Evolutionary conservation across 2,113 vertebrate genomes (phyloP).

Genomic region (Genyomyrus donnyi): DNA sequence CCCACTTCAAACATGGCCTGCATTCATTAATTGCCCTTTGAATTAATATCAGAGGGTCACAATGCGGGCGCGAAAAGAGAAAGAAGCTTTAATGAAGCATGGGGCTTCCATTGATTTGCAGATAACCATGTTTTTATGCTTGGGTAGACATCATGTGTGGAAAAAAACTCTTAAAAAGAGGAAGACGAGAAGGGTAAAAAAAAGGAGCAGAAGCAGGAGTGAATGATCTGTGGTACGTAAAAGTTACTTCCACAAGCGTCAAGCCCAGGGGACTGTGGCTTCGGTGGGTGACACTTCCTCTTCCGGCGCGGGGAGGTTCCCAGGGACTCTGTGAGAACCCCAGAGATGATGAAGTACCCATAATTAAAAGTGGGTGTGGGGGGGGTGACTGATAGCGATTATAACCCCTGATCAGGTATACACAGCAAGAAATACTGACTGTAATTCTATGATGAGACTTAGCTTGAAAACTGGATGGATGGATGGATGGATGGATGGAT

Average conservation of each 20-base stretch:
- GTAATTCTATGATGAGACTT: background rate
- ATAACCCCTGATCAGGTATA: background rate
- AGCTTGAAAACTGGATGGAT: background rate
- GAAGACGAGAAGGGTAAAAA: slow-evolving; percentile 36
- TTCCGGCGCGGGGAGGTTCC: background rate
- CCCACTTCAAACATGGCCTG: slow-evolving; percentile 98
- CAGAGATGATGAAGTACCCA: background rate
- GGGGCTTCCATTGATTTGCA: slow-evolving; percentile 97
- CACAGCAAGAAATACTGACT: background rate
- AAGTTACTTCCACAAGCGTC: background rate
- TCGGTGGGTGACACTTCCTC: background rate
- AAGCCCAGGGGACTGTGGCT: background rate
- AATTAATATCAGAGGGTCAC: slow-evolving; percentile 99
- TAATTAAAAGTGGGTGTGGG: background rate
- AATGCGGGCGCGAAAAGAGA: slow-evolving; percentile 97
- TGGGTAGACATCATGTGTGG: slow-evolving; percentile 57
- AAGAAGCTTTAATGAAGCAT: slow-evolving; percentile 99
- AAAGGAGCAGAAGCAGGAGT: background rate
- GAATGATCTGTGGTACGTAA: background rate
- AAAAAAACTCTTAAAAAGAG: slow-evolving; percentile 49
- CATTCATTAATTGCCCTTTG: slow-evolving; percentile 99
- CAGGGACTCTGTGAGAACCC: background rate
- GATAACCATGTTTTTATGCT: slow-evolving; percentile 94
- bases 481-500: background rate
- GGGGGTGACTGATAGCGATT: background rate